Conservation (phyloP, 2,113 vertebrate genomes). For the Neodon shergylaensis region DNA sequence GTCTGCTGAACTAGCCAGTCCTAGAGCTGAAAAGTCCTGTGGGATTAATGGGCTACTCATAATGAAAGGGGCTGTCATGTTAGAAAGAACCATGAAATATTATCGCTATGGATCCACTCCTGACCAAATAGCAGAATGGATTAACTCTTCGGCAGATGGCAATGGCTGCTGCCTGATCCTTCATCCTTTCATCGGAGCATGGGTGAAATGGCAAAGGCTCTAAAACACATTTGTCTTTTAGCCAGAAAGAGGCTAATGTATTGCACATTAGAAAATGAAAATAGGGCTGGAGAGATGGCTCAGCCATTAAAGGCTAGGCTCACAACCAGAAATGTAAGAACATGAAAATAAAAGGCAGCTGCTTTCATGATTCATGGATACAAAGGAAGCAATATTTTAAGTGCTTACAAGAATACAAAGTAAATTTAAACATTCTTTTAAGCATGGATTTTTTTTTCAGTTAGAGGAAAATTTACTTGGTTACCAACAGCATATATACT, state of each 20-base stretch:
- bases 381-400: conserved; percentile 39
- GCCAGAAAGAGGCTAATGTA: conserved; percentile 19
- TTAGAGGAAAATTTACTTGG: not conserved
- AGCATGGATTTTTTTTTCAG: not conserved
- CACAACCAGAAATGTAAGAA: too few species aligned
- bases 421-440: not conserved
- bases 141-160: conserved; percentile 55
- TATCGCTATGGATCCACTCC: not conserved
- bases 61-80: conserved; percentile 60
- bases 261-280: conserved; percentile 44
- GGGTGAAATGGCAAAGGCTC: conserved; percentile 19
- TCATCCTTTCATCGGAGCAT: conserved; percentile 33
- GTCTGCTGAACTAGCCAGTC: not conserved
- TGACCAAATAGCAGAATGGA: conserved; percentile 56
- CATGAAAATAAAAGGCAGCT: conserved; percentile 12
- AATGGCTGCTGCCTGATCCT: conserved; percentile 1
- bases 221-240: conserved; percentile 55
- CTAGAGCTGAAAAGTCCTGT: conserved; percentile 23
- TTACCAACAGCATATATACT: not conserved
- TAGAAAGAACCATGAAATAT: conserved; percentile 58
- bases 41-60: conserved; percentile 41
- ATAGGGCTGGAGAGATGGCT: not conserved
- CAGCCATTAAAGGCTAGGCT: too few species aligned
- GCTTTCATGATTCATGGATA: not conserved
- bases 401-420: not conserved